phyloP scores from a whole-genome alignment of 2,888 invertebrate genomes.

The Congeria kusceri region DNA sequence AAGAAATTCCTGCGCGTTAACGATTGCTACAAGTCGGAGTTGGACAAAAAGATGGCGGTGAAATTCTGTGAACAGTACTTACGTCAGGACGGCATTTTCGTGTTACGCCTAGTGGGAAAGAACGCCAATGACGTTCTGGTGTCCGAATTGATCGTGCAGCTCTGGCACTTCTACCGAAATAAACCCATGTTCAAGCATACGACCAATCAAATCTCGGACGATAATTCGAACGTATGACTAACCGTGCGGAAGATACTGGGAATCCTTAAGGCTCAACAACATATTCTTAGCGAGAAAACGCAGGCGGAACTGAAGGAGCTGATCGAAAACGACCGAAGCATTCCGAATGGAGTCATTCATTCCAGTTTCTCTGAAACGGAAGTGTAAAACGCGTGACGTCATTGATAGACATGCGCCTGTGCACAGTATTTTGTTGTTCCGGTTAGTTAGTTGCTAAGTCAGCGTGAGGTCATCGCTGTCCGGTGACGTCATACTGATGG shows the following conservation, averaged over 20 bases:
- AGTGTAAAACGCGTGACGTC: conserved; percentile 38
- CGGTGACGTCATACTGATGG: background rate
- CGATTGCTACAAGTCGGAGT: conserved; percentile 81
- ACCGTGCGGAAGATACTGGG: conserved; percentile 77
- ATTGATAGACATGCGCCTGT: too few relatives aligned
- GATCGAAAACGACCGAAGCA: conserved; percentile 53
- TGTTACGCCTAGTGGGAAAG: conserved; percentile 84
- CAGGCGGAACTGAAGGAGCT: conserved; percentile 60
- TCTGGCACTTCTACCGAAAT: conserved; percentile 84
- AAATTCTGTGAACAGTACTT: conserved; percentile 84
- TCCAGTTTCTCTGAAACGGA: conserved; percentile 64
- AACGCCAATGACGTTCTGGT: conserved; percentile 85
- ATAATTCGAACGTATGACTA: conserved; percentile 83
- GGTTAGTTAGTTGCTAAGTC: too few relatives aligned
- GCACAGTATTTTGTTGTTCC: too few relatives aligned
- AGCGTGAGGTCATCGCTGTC: background rate
- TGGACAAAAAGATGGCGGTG: conserved; percentile 82
- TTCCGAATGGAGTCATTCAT: conserved; percentile 62
- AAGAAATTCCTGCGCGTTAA: conserved; percentile 82
- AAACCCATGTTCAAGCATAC: conserved; percentile 81
- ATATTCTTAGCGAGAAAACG: conserved; percentile 66
- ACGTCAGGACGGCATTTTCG: conserved; percentile 84
- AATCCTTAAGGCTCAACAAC: conserved; percentile 77
- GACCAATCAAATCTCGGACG: conserved; percentile 81
- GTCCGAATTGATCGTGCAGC: conserved; percentile 83